Percentiles rank a stretch among this genome's conserved stretches.
These are phyloP conservation scores for Eulithis prunata DNA, from an alignment of 2,888 invertebrate genomes.

Conservation along the genomic window DNA sequence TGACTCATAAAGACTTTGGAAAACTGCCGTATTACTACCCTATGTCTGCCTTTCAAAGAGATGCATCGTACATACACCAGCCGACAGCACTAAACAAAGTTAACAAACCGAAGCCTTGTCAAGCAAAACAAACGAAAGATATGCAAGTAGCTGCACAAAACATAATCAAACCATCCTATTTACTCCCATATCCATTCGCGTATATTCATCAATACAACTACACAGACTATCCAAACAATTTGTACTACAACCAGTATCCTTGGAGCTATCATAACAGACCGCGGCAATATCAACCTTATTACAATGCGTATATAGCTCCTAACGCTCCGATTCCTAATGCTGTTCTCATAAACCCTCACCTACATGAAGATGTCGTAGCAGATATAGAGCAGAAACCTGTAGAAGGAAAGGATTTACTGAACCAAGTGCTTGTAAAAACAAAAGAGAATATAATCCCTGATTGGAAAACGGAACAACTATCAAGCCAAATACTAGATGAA, in stretches of 20 bases:
- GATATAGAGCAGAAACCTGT: conserved; percentile 14
- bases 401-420: conserved; percentile 27
- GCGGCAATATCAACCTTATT: conserved; percentile 44
- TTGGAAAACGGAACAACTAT: conserved; percentile 69
- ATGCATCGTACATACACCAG: conserved; percentile 57
- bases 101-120: conserved; percentile 19
- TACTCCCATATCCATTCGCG: conserved; percentile 64
- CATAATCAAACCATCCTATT: conserved; percentile 47
- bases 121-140: conserved; percentile 12
- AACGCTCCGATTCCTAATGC: conserved; percentile 26
- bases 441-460: conserved; percentile 42
- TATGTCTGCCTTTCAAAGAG: conserved; percentile 59
- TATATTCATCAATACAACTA: conserved; percentile 53
- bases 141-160: conserved; percentile 38
- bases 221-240: conserved; percentile 35
- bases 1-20: conserved; percentile 50
- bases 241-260: conserved; percentile 48
- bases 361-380: conserved; percentile 30
- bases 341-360: conserved; percentile 46
- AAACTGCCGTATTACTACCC: conserved; percentile 66
- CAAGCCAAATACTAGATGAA: conserved; percentile 61
- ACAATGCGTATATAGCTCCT: conserved; percentile 39
- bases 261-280: conserved; percentile 46
- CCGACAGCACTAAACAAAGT: conserved; percentile 5
- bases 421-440: conserved; percentile 26